phyloP scores from a whole-genome alignment of 1,140 invertebrate species.

The Meteorus sp. region DNA sequence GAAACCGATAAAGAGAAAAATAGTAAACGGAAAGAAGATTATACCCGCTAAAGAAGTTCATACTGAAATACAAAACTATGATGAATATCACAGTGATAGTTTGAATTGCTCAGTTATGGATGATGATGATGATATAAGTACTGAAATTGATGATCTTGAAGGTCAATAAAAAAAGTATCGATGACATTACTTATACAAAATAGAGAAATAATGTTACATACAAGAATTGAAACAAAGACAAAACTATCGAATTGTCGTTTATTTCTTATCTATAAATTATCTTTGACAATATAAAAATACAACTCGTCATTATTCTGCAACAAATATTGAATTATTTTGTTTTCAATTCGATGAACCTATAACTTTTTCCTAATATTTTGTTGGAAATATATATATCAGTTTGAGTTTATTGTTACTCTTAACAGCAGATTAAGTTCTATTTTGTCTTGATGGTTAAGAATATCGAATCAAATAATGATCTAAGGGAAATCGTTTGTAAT shows the following conservation, averaged over 20 bases:
- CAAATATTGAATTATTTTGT: constrained; percentile 1
- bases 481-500: background rate
- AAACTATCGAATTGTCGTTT: background rate
- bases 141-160: background rate
- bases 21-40: background rate
- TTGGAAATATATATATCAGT: background rate
- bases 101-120: constrained; percentile 1
- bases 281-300: constrained; percentile 1
- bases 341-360: background rate
- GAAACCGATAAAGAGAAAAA: constrained; percentile 2
- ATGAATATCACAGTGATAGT: background rate
- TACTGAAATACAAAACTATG: background rate
- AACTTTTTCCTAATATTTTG: background rate
- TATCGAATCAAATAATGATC: background rate
- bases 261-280: constrained; percentile 3
- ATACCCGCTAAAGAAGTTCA: background rate
- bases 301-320: background rate
- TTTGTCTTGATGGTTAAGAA: background rate
- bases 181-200: constrained; percentile 1
- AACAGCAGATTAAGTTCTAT: constrained; percentile 1
- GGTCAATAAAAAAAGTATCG: constrained; percentile 2
- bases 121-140: constrained; percentile 1
- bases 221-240: background rate
- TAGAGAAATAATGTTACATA: background rate
- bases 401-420: background rate